Conservation (phyloP, 2,797 vertebrate genomes). For the Cyclura pinguis region DNA sequence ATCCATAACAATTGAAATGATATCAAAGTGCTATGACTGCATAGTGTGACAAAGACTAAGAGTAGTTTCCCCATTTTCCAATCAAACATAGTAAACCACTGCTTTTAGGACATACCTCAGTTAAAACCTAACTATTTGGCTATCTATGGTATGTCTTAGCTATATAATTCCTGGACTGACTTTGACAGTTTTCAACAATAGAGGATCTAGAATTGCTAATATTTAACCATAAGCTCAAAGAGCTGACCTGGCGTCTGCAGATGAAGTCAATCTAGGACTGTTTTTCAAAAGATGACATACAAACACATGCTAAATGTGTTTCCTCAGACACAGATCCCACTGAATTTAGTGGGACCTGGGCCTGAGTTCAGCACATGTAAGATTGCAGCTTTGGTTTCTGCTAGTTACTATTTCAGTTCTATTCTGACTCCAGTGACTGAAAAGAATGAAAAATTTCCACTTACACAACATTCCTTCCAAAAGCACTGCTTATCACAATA, state of each 20-base stretch:
- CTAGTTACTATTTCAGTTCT: not conserved
- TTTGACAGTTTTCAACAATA: not conserved
- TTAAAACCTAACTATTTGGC: not conserved
- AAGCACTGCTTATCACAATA: conserved; percentile 18
- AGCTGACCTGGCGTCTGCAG: not conserved
- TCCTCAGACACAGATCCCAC: not conserved
- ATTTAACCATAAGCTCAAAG: not conserved
- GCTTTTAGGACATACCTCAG: not conserved
- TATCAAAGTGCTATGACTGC: too few species aligned
- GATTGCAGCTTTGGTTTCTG: not conserved
- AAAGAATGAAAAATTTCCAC: conserved; percentile 48
- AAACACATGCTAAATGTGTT: not conserved
- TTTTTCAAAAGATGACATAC: not conserved
- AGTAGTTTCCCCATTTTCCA: not conserved
- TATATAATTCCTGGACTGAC: not conserved
- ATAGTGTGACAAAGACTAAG: too few species aligned
- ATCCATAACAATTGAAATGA: too few species aligned
- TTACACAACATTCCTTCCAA: conserved; percentile 29
- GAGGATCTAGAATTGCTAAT: not conserved
- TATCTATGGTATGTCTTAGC: not conserved
- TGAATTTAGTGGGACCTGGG: not conserved
- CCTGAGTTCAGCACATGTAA: not conserved
- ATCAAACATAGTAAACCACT: not conserved
- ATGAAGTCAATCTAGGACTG: not conserved
- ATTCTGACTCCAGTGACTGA: conserved; percentile 20